These are phyloP conservation scores for Fragum fragum DNA, from an alignment of 2,888 invertebrate species.

Conservation along the genomic window DNA sequence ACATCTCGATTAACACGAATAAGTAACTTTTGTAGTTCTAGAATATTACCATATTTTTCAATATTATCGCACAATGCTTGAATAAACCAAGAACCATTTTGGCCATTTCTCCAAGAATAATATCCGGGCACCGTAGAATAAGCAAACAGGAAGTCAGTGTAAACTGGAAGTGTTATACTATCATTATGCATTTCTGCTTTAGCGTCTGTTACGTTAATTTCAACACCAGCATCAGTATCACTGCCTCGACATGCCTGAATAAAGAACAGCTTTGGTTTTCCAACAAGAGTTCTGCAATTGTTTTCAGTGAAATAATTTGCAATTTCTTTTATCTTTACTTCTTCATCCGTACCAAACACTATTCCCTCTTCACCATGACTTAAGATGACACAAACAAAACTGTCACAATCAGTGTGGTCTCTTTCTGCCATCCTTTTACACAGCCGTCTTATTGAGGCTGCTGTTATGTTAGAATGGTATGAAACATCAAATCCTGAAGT, in stretches of 20 bases:
- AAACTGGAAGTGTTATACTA: conserved; percentile 50
- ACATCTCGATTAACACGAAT: conserved; percentile 84
- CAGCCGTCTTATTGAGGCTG: conserved; percentile 28
- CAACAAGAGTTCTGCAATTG: conserved; percentile 61
- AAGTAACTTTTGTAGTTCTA: conserved; percentile 81
- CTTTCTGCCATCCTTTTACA: conserved; percentile 51
- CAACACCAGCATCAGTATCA: conserved; percentile 53
- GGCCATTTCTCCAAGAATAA: conserved; percentile 86
- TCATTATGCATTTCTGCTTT: conserved; percentile 2
- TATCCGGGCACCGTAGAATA: conserved; percentile 85
- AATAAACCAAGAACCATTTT: conserved; percentile 86
- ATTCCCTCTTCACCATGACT: conserved; percentile 68
- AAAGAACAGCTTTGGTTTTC: conserved; percentile 72
- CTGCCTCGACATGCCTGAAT: conserved; percentile 72
- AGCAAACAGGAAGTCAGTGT: conserved; percentile 85
- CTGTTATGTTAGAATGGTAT: conserved; percentile 29
- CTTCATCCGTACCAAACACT: conserved; percentile 64
- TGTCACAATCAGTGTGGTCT: conserved; percentile 57
- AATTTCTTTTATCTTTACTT: conserved; percentile 52
- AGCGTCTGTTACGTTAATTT: conserved; percentile 53
- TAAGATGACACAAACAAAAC: conserved; percentile 66
- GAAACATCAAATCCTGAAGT: conserved; percentile 53
- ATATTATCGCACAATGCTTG: conserved; percentile 83
- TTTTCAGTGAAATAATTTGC: conserved; percentile 49
- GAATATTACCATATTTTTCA: conserved; percentile 69